Conservation (phyloP, 2,797 vertebrate genomes). For the Netta rufina region DNA sequence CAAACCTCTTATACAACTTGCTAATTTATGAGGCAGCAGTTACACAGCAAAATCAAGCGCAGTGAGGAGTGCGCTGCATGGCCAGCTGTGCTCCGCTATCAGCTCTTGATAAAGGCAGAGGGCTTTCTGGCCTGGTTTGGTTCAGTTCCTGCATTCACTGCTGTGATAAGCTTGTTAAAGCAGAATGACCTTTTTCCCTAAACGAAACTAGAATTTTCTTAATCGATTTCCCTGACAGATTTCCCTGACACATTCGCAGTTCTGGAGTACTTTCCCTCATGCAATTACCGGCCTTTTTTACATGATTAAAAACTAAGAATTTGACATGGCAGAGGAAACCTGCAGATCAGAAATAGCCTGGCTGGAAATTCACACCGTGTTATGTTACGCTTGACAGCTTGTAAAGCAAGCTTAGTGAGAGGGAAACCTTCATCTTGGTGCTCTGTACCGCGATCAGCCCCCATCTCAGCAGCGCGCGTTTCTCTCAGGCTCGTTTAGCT, state of each 20-base stretch:
- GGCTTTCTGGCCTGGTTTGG: background rate
- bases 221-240: background rate
- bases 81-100: background rate
- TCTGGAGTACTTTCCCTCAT: background rate
- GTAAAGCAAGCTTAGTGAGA: background rate
- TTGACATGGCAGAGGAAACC: background rate
- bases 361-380: background rate
- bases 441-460: rapidly evolving
- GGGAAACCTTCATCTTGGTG: rapidly evolving
- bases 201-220: background rate
- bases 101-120: background rate
- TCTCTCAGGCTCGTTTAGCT: background rate
- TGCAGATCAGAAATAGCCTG: background rate
- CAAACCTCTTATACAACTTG: background rate
- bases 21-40: background rate
- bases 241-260: background rate
- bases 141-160: background rate
- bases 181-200: background rate
- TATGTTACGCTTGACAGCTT: rapidly evolving
- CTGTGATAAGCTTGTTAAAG: background rate
- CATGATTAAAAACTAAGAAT: background rate
- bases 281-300: background rate
- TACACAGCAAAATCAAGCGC: background rate
- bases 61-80: background rate
- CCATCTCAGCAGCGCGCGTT: background rate